Evolutionary conservation across 2,888 invertebrate genomes (phyloP).

Genomic region (Yponomeuta cagnagella): DNA sequence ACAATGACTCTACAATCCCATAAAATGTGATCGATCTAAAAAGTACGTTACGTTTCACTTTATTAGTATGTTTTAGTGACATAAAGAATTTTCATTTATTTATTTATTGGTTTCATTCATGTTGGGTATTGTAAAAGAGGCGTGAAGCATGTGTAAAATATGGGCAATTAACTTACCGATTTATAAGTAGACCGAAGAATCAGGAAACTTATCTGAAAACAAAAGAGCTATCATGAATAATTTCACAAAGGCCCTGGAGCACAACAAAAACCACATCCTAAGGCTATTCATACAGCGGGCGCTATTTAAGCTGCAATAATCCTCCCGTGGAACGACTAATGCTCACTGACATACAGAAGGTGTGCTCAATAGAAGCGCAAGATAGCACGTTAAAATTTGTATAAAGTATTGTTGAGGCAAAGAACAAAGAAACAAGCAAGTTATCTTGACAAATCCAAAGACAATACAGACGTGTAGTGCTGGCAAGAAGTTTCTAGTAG

Average conservation of each 20-base stretch:
- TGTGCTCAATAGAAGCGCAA: background rate
- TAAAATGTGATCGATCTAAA: too few species aligned
- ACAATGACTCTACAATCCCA: too few species aligned
- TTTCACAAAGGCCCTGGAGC: background rate
- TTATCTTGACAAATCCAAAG: too few species aligned
- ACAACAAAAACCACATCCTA: background rate
- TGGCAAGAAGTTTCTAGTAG: too few species aligned
- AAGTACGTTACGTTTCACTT: too few species aligned
- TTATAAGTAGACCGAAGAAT: background rate
- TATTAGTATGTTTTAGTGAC: too few species aligned
- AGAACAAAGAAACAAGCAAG: too few species aligned
- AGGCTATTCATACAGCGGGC: background rate
- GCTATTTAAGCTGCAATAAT: conserved; percentile 3
- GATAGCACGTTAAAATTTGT: background rate
- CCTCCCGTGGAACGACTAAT: background rate
- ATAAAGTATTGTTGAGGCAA: background rate
- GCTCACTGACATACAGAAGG: background rate
- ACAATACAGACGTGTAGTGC: too few species aligned
- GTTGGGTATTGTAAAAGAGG: too few species aligned
- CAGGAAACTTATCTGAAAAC: background rate
- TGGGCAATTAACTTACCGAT: background rate
- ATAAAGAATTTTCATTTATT: too few species aligned
- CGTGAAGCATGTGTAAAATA: too few species aligned
- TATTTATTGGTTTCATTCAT: too few species aligned
- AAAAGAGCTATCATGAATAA: background rate